A percentile compares a stretch with the other conserved stretches of the same genome.
phyloP scores from a whole-genome alignment of 1,140 invertebrate species.

The Platyura marginata region DNA sequence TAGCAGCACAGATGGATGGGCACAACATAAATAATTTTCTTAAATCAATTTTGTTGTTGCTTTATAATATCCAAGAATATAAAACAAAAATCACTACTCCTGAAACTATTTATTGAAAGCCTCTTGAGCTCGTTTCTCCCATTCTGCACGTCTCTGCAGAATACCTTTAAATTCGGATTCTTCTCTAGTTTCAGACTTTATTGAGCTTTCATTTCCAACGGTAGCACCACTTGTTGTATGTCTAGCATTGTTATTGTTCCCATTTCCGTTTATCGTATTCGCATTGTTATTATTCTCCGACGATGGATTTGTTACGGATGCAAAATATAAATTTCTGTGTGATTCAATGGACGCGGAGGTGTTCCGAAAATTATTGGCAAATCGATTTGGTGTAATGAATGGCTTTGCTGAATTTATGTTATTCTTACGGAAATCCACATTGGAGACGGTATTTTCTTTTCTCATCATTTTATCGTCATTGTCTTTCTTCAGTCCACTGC shows the following conservation, averaged over 20 bases:
- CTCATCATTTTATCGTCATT: neutral
- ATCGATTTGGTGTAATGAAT: constrained; percentile 15
- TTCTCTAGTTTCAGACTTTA: constrained; percentile 3
- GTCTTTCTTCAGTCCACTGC: neutral
- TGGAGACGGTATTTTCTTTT: neutral
- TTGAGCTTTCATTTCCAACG: constrained; percentile 3
- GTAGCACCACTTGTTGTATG: constrained; percentile 18
- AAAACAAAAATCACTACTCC: neutral
- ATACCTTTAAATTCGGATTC: constrained; percentile 39
- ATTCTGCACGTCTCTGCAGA: constrained; percentile 49
- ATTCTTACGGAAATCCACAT: neutral
- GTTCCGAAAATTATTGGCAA: constrained; percentile 9
- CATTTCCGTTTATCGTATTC: no score
- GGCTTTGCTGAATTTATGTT: neutral
- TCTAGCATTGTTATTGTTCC: constrained; percentile 17
- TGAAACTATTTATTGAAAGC: constrained; percentile 24
- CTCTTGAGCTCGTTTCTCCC: constrained; percentile 50
- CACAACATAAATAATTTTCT: neutral
- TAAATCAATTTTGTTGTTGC: no score
- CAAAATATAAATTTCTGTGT: no score
- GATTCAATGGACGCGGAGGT: neutral
- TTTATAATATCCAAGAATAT: no score
- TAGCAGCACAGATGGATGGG: no score
- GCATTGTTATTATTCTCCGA: neutral
- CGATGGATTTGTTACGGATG: neutral